Base-by-base conservation (phyloP, 92 coral and sea anemone species). In the Plumapathes pennacea region DNA sequence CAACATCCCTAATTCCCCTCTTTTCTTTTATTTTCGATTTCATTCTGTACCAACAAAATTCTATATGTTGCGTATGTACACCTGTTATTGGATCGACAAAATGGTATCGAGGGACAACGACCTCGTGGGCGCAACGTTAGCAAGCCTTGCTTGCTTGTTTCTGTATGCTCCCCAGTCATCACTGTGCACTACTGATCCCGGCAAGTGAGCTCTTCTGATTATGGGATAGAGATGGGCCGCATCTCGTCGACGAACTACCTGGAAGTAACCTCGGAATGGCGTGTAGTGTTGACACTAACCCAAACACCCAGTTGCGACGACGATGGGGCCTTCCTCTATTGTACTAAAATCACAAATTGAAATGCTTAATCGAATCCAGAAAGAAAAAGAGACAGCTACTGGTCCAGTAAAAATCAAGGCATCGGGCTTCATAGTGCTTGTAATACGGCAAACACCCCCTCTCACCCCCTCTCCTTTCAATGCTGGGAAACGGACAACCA, bases 151-250 rank as follows among this genome's bases (percentile, higher is more conserved):
- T 24, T 43, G 50, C 17, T n/a, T 7, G 8, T 14, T 5, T 43
- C 50, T 43, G 17, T 43, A 43, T 7, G n/a, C n/a, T n/a, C n/a
- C n/a, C 50, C 50, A 43, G 17, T 43, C 50, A 24, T 43, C 50
- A 43, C 7, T 43, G 17, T 43, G 50, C 8, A 43, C 17, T 7
- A 14, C 21, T 18, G 7, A n/a, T 5, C 17, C 8, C 8, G 50
- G 17, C 50, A 43, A 43, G 17, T n/a, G 8, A 14, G 8, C 5
- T 43, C 50, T 14, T 14, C 17, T 5, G 5, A 43, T 43, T 7
- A 43, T 43, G n/a, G n/a, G n/a, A n/a, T n/a, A n/a, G n/a, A n/a
- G n/a, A n/a, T n/a, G n/a, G n/a, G n/a, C n/a, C n/a, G 50, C 50
- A 14, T 43, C 17, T 5, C 50, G 50, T 7, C 21, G 50, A 4